Conservation (phyloP, 1,140 invertebrate genomes). For the Yoshiicerus persimilis region DNA sequence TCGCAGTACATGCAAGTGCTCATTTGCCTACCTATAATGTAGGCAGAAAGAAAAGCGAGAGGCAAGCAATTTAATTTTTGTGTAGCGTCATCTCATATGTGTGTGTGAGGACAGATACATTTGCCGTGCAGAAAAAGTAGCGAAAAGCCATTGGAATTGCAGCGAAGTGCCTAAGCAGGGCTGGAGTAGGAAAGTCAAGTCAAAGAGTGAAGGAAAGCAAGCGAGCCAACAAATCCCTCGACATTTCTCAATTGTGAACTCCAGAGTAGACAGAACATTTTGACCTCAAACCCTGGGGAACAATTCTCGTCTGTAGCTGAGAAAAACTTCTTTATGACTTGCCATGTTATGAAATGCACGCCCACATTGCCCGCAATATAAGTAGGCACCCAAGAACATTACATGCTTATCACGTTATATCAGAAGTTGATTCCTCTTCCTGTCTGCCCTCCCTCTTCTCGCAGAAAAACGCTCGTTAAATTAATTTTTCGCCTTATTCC, state of each 20-base stretch:
- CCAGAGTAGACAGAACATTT: neutral
- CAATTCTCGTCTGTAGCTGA: neutral
- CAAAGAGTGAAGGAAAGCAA: neutral
- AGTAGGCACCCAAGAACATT: neutral
- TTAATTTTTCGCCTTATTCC: neutral
- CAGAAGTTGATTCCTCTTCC: neutral
- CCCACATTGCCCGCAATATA: neutral
- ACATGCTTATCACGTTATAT: neutral
- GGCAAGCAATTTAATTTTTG: neutral
- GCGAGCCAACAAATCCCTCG: neutral
- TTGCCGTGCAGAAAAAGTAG: neutral
- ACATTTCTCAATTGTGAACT: neutral
- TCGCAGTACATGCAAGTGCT: neutral
- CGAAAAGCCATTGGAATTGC: neutral
- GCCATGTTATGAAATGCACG: conserved; percentile 15
- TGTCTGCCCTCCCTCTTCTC: neutral
- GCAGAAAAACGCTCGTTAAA: neutral
- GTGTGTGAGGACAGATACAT: too few relatives aligned
- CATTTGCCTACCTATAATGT: neutral
- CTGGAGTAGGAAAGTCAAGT: too few relatives aligned
- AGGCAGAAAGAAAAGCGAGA: neutral
- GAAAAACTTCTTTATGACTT: conserved; percentile 17
- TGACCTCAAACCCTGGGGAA: neutral
- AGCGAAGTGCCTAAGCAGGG: neutral
- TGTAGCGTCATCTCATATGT: neutral